Base-by-base conservation (phyloP, 1,140 invertebrate species). In the Eufriesea mexicana region DNA sequence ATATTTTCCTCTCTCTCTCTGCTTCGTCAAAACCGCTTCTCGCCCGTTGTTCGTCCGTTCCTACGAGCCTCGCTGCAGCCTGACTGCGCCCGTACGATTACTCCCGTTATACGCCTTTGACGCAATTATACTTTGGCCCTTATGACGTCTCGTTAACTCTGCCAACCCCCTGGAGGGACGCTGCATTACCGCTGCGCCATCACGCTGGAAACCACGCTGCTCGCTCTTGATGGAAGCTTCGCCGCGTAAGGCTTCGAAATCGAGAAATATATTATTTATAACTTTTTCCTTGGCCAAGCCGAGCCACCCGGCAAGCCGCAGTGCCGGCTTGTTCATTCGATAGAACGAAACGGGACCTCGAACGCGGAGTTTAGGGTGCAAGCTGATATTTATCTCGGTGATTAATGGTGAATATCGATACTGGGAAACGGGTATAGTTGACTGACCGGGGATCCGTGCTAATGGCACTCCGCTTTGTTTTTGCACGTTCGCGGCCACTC, bases 91-190 rank as follows among this genome's bases (percentile, higher is more conserved):
- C 72, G 88, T 84, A 55, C 88, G 88, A 91, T 91, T 89, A 90
- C 84, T 87, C 86, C 78, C 79, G 87, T 91, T 91, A 90, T 89
- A 89, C 85, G 84, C 84, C 83, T 90, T 90, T 91, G 86, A 91
- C 88, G 88, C 89, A 91, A 91, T 91, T 91, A 91, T 88, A 67
- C 76, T 73, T 55, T 70, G 84, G 89, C 86, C 81, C 89, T 91
- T 90, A 91, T 88, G 86, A 88, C 82, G 84, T 89, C 87, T 91
- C 89, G 87, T 91, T 91, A 91, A 91, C 83, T 86, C 79, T 62
- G 55, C 80, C 79, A 84, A 85, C 74, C 83, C 84, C 73, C 67
- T 55, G 82, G 67, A 77, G 75, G 77, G 57, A 57, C 49, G 72
- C 70, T 68, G 76, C 71, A 68, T 87, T 84, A 81, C 57, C 73